Evolutionary conservation across 2,888 invertebrate species (phyloP), one percentile per base, ranked within the genome.

Genomic region (Folsomia candida): DNA sequence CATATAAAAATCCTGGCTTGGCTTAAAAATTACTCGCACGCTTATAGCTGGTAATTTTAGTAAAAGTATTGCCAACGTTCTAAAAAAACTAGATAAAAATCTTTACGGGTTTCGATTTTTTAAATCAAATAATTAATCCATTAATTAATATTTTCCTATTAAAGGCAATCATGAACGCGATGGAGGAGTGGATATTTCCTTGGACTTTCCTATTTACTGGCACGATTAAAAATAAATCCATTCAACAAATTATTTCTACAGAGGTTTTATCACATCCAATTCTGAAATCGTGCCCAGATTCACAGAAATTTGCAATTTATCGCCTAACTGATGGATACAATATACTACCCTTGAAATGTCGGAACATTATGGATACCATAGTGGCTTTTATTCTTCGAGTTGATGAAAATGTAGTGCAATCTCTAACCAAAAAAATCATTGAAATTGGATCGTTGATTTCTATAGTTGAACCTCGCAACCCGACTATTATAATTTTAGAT

Each of bases 141-240:
- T n/a, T n/a, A n/a, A n/a, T n/a, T n/a, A n/a, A n/a, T n/a, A n/a
- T 14, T 47, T 14, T 47, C 11, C 47, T 51, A 22, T 51, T 69
- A 18, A n/a, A 74, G 74, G 60, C 61, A 24, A 59, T 77, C 20
- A 67, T 79, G 66, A 25, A 61, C 27, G 70, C 74, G 11, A 76
- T 79, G 70, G 75, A 79, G 64, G 67, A 73, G 20, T 79, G 79
- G 79, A 65, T 79, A 22, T 71, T 59, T 25, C 77, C 78, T 60
- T 78, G 72, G 75, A 63, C 67, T 14, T 76, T 79, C 59, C 25
- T 79, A 47, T 57, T 79, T 47, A 73, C 78, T 25, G 78, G 79
- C 26, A 77, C 76, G 47, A 71, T 78, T 20, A 72, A 67, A 18
- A 68, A 73, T 54, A 24, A 54, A n/a, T 57, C 65, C 14, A 62